Evolutionary conservation across 2,888 invertebrate genomes (phyloP).

Genomic region (Erebia palarica): DNA sequence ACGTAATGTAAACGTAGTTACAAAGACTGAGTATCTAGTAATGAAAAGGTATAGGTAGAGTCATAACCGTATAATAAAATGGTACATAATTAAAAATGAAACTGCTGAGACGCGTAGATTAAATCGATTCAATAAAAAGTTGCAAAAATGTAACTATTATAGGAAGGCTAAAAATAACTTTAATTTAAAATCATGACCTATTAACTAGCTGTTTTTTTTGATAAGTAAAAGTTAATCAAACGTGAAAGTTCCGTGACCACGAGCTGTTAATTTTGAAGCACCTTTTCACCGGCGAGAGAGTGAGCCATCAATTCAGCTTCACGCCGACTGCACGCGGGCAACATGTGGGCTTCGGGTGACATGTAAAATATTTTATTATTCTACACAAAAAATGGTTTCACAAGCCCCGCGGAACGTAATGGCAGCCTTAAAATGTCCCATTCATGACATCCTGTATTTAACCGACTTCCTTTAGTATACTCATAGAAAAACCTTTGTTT

Average conservation of each 20-base stretch:
- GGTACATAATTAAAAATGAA: too few relatives aligned
- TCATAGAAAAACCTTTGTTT: background rate
- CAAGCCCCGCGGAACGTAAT: background rate
- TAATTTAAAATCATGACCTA: too few relatives aligned
- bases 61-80: too few relatives aligned
- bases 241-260: constrained; percentile 9
- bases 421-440: background rate
- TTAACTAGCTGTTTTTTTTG: background rate
- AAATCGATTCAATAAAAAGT: too few relatives aligned
- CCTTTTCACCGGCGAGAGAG: constrained; percentile 21
- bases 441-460: background rate
- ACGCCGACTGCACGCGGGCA: constrained; percentile 24
- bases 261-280: constrained; percentile 21
- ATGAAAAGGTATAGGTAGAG: too few relatives aligned
- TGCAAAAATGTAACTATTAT: too few relatives aligned
- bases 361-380: constrained; percentile 18
- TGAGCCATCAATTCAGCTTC: constrained; percentile 24
- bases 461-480: too few relatives aligned
- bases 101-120: too few relatives aligned
- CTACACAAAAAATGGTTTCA: constrained; percentile 11
- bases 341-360: constrained; percentile 19
- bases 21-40: too few relatives aligned
- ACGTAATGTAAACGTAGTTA: too few relatives aligned
- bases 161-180: too few relatives aligned
- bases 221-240: constrained; percentile 12